Base-by-base conservation (phyloP, 2,113 vertebrate species). In the Phasianus colchicus region DNA sequence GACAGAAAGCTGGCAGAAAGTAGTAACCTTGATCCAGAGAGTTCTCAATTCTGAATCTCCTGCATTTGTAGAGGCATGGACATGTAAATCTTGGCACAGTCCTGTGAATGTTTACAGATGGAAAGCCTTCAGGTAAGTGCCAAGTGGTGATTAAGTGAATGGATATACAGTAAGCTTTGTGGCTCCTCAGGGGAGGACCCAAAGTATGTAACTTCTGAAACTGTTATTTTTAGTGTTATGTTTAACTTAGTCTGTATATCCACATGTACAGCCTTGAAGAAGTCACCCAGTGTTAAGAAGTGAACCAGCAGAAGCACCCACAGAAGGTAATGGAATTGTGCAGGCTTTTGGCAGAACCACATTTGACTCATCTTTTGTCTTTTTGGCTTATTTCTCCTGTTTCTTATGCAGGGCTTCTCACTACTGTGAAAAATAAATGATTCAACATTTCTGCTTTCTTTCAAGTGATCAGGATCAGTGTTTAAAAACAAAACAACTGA, bases 1-100 rank as follows among this genome's bases (percentile, higher is more conserved):
- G 79, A 96, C 82, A 89, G 17, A 88, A 94, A 88, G 60, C 75
- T 83, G 78, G 78, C 82, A 95, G 87, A 66, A 60, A 34, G 32
- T 16, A 61, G 78, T 13, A 83, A 80, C 27, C 40, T 47, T 58
- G 45, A n/a, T 66, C 83, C 58, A 16, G 1, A 58, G 54, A 79
- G 60, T 48, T 85, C 24, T n/a, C 6, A 40, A 38, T 0, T 66
- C 43, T 87, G 55, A 85, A 63, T 67, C 60, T 74, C 30, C 32
- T 86, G 64, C 27, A 52, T 88, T 80, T 88, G 50, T 36, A 91
- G 76, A 76, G 89, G 21, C 0, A 0, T 42, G 30, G 50, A 13
- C 19, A 52, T 64, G 6, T 58, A 79, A 66, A 17, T 55, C 3
- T 72, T 72, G 57, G 21, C 54, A 54, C 15, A 47, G 65, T 27